A percentile compares a stretch with the other conserved stretches of the same genome.
Conservation (phyloP, 2,113 vertebrate genomes). For the Aegithalos caudatus region DNA sequence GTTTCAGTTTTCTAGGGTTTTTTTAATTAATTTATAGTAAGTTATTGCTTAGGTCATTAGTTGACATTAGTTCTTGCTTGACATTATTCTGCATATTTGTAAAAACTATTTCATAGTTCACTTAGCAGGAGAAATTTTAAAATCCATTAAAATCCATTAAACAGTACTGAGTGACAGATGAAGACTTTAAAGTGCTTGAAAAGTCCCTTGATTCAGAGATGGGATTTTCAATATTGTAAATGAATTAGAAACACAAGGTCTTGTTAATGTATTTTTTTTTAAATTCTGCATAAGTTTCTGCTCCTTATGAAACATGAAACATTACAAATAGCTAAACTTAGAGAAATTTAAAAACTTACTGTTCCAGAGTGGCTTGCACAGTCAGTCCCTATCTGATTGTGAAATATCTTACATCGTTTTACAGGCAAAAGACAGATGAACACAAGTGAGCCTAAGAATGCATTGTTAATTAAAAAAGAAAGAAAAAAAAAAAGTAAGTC, state of each 20-base stretch:
- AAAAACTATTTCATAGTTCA: background rate
- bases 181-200: background rate
- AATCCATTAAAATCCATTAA: conserved; percentile 24
- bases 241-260: background rate
- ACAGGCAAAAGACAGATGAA: background rate
- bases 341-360: background rate
- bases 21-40: background rate
- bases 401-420: background rate
- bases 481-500: background rate
- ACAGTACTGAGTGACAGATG: background rate
- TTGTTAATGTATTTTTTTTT: background rate
- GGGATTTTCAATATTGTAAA: background rate
- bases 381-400: background rate
- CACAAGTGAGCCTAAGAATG: background rate
- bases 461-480: background rate
- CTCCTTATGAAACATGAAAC: background rate
- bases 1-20: background rate
- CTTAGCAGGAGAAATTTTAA: background rate
- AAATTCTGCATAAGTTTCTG: background rate
- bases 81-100: background rate
- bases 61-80: background rate
- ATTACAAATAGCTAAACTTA: background rate
- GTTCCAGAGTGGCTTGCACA: background rate
- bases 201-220: background rate
- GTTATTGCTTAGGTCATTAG: background rate